Conservation (phyloP, 2,797 vertebrate species). For the Chrysocyon brachyurus region DNA sequence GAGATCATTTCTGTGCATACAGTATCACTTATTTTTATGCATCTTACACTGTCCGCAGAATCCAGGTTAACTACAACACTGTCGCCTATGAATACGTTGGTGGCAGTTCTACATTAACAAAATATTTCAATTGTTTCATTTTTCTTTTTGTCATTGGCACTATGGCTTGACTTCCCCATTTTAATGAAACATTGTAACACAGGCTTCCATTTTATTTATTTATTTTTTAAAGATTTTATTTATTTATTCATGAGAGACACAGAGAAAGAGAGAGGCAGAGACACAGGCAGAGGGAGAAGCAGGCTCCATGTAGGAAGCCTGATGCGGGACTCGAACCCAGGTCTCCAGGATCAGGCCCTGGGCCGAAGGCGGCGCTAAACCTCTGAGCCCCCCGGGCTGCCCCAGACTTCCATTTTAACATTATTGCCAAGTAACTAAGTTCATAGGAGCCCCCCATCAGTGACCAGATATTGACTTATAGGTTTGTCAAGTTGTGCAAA, state of each 20-base stretch:
- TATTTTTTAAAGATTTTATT: too few relatives aligned
- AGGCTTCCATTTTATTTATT: background rate
- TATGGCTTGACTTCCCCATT: background rate
- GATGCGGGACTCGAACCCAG: too few relatives aligned
- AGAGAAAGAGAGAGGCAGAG: too few relatives aligned
- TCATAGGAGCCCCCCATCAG: background rate
- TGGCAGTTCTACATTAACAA: background rate
- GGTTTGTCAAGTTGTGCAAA: background rate
- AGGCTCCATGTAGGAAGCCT: too few relatives aligned
- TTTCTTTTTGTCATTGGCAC: background rate
- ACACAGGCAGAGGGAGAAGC: too few relatives aligned
- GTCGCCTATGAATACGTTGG: background rate
- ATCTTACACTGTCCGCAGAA: background rate
- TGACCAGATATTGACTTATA: background rate
- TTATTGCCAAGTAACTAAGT: background rate
- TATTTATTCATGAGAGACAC: too few relatives aligned
- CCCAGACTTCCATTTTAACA: background rate
- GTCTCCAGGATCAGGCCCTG: too few relatives aligned
- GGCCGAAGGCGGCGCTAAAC: too few relatives aligned
- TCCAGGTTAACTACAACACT: background rate
- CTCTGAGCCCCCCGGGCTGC: accelerated
- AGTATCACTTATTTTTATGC: background rate
- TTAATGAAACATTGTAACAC: background rate
- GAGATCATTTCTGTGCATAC: background rate
- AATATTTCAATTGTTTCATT: background rate